Conservation (phyloP, 2,797 vertebrate species). For the Furcifer pardalis region DNA sequence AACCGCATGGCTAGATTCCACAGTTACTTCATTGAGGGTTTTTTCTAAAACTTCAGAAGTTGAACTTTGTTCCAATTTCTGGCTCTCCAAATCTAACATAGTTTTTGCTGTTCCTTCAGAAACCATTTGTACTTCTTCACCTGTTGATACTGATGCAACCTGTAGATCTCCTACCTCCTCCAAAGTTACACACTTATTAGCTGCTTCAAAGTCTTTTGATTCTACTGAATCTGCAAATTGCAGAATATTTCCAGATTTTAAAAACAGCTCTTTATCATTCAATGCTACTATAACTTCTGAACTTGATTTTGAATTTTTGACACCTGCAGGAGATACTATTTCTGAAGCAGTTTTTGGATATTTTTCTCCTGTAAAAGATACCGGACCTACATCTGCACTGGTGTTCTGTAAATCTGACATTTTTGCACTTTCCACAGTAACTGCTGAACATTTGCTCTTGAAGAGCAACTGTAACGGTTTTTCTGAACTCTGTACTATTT, state of each 20-base stretch:
- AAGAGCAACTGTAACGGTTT: not conserved
- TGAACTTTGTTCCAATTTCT: conserved; percentile 22
- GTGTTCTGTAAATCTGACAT: not conserved
- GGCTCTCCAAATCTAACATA: not conserved
- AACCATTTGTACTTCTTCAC: conserved; percentile 1
- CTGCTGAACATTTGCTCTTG: conserved; percentile 10
- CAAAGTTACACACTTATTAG: not conserved
- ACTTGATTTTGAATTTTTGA: conserved; percentile 11
- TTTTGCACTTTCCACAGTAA: not conserved
- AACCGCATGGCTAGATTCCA: conserved; percentile 20
- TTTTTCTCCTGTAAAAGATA: not conserved
- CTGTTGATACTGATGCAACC: not conserved
- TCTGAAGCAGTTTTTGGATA: not conserved
- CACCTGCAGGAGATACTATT: not conserved
- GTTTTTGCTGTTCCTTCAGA: conserved; percentile 13
- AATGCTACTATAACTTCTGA: not conserved
- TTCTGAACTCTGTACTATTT: conserved; percentile 32
- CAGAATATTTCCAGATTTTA: not conserved
- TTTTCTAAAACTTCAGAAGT: not conserved
- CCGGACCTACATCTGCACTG: not conserved
- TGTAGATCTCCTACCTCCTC: not conserved
- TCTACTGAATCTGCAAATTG: not conserved
- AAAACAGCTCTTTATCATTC: not conserved
- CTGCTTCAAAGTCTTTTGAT: not conserved
- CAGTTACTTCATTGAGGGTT: conserved; percentile 35